Percentiles rank a stretch among this genome's conserved stretches.
Conservation (phyloP, 30 jellyfish, hydroid and myxozoan species). For the Hydractinia symbiolongicarpus region DNA sequence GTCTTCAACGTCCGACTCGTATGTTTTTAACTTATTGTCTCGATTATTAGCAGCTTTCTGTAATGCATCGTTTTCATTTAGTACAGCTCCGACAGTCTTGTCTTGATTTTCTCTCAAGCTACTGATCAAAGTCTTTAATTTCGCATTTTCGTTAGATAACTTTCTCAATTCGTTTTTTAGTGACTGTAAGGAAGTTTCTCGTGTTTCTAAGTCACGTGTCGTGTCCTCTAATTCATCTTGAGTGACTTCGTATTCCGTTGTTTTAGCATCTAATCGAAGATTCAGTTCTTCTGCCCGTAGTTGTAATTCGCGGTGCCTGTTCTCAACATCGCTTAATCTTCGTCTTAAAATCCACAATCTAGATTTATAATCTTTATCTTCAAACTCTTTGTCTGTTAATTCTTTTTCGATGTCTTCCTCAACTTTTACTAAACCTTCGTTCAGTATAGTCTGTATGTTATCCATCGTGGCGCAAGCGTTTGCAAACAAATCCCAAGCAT, state of each 20-base stretch:
- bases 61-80: slow-evolving; percentile 61
- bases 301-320: slow-evolving; percentile 86
- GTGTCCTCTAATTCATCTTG: slow-evolving; percentile 96
- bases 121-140: slow-evolving; percentile 42
- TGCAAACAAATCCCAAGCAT: slow-evolving; percentile 82
- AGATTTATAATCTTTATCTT: slow-evolving; percentile 80
- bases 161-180: slow-evolving; percentile 36
- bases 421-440: slow-evolving; percentile 80
- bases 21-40: slow-evolving; percentile 31
- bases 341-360: slow-evolving; percentile 90
- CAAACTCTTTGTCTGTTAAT: slow-evolving; percentile 75
- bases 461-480: slow-evolving; percentile 84
- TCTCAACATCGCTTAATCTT: slow-evolving; percentile 86
- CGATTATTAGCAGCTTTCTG: slow-evolving; percentile 42
- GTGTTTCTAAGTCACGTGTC: slow-evolving; percentile 72
- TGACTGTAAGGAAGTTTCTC: slow-evolving; percentile 48
- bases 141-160: slow-evolving; percentile 51
- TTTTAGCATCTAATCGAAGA: slow-evolving; percentile 87
- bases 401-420: slow-evolving; percentile 92
- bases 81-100: slow-evolving; percentile 60
- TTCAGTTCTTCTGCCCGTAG: slow-evolving; percentile 91
- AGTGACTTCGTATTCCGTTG: slow-evolving; percentile 93
- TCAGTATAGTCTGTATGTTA: slow-evolving; percentile 67
- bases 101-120: slow-evolving; percentile 61
- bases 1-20: slow-evolving; percentile 28